These are phyloP conservation scores for Apamea epomidion DNA, from an alignment of 2,888 invertebrate genomes.

Conservation along the genomic window DNA sequence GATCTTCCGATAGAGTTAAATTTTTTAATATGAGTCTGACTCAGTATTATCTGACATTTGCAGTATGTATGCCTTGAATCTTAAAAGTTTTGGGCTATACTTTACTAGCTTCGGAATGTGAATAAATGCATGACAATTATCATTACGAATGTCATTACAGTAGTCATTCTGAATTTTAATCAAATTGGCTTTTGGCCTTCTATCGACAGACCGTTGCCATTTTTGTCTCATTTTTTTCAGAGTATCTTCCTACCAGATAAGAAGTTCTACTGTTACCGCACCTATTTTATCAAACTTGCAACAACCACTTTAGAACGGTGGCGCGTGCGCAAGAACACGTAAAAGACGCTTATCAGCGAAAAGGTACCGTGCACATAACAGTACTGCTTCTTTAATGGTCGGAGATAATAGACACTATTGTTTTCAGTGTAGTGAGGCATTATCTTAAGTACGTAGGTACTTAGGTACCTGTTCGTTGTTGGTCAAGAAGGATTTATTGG, in stretches of 20 bases:
- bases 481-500: constrained; percentile 39
- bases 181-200: background rate
- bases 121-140: no score
- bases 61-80: background rate
- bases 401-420: constrained; percentile 61
- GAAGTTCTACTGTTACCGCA: background rate
- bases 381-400: constrained; percentile 72
- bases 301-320: constrained; percentile 51
- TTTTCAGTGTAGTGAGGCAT: constrained; percentile 22
- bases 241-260: background rate
- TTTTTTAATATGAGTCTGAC: background rate
- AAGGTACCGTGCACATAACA: constrained; percentile 68
- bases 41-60: background rate
- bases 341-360: constrained; percentile 74
- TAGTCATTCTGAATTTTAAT: background rate
- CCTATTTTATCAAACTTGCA: constrained; percentile 44
- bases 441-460: constrained; percentile 33
- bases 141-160: background rate
- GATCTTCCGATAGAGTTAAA: no score
- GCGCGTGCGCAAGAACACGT: constrained; percentile 72
- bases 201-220: background rate
- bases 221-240: no score
- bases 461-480: constrained; percentile 24
- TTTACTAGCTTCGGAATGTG: background rate
- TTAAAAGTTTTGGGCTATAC: background rate